Evolutionary conservation across 2,888 invertebrate species (phyloP), one percentile per base, ranked within the genome.

Genomic region (Lysandra coridon): DNA sequence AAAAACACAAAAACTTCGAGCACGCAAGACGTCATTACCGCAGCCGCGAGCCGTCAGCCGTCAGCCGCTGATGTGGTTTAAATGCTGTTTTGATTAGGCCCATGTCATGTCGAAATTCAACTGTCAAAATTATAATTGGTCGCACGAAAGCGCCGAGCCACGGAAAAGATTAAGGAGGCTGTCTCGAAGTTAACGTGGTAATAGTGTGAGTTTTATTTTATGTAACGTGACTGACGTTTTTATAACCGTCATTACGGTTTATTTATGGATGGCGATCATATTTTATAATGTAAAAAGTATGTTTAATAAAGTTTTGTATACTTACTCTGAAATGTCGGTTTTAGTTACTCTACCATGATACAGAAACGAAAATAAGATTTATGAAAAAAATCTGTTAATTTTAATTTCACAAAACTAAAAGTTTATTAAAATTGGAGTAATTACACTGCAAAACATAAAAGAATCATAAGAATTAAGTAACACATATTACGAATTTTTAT

Each of bases 11-110:
- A 89, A 88, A 88, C 62, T 62, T 88, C 86, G 83, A 86, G 88
- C 87, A 87, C 86, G 87, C 87, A 83, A 84, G 82, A 88, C 86
- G 85, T 90, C 93, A 92, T 93, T 93, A 93, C 93, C 93, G 93
- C 92, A 92, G 90, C 92, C 92, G 92, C 91, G 91, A 91, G 92
- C 94, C 93, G 95, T 94, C 94, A 92, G 91, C 90, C 90, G 57
- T 17, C 17, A 49, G 49, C 49, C 90, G 90, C 90, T 92, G 91
- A 93, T 91, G 91, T 91, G 89, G 89, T 89, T 90, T 92, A 93
- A 95, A 94, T 91, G 93, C 90, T 95, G 93, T 95, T 94, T 95
- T 95, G 95, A 95, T 95, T 95, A 95, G 95, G 95, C 95, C 95
- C 93, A 92, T 92, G 95, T 95, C 95, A 94, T 93, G 93, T 94